phyloP scores from a whole-genome alignment of 1,140 invertebrate genomes.

The Camponotus floridanus region DNA sequence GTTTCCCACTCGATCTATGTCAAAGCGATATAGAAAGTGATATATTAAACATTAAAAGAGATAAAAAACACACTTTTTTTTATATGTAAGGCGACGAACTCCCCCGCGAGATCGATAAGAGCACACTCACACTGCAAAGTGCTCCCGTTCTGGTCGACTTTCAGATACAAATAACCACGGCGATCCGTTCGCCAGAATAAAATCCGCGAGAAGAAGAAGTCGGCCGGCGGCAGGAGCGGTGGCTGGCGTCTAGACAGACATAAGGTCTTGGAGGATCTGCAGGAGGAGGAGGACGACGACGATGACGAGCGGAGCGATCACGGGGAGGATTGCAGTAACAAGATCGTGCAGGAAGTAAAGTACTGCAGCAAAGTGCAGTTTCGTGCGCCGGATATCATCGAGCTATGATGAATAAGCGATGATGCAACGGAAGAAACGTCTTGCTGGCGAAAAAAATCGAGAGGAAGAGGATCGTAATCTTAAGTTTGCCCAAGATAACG shows the following conservation, averaged over 20 bases:
- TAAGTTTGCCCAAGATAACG: constrained; percentile 32
- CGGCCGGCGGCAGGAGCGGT: constrained; percentile 46
- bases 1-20: constrained; percentile 11
- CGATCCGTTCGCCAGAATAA: constrained; percentile 80
- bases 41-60: constrained; percentile 7
- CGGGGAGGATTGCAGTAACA: constrained; percentile 64
- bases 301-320: constrained; percentile 45
- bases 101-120: constrained; percentile 43
- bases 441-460: background rate
- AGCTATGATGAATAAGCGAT: constrained; percentile 76
- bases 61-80: background rate
- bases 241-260: constrained; percentile 71
- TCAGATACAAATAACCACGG: constrained; percentile 85
- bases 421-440: background rate
- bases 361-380: constrained; percentile 81
- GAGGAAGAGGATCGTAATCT: background rate
- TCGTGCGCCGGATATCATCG: constrained; percentile 82
- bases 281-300: constrained; percentile 76
- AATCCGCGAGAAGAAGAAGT: constrained; percentile 71
- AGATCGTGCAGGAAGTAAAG: constrained; percentile 78
- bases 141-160: constrained; percentile 52
- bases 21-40: background rate
- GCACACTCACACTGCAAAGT: constrained; percentile 52
- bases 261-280: constrained; percentile 75
- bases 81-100: constrained; percentile 3